These are phyloP conservation scores for Chrysochloris asiatica DNA, from an alignment of 2,113 vertebrate species.

Conservation along the genomic window DNA sequence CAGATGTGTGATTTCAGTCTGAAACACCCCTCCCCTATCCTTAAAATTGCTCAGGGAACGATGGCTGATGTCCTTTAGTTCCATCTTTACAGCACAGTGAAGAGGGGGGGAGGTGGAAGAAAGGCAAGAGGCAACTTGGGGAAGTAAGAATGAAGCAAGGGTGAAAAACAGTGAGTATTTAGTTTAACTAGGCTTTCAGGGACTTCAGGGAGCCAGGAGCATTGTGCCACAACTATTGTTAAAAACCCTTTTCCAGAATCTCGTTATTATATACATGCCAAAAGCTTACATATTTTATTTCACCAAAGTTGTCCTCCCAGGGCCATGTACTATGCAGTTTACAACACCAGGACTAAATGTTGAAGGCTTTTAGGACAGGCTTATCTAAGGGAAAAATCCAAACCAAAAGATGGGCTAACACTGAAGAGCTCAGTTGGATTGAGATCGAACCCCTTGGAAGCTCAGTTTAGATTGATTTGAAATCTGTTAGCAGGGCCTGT, in stretches of 20 bases:
- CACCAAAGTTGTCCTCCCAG: background rate
- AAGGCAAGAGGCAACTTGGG: slow-evolving; percentile 1
- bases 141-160: background rate
- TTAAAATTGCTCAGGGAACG: slow-evolving; percentile 1
- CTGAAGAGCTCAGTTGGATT: slow-evolving; percentile 40
- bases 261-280: background rate
- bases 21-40: background rate
- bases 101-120: background rate
- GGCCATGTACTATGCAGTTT: background rate
- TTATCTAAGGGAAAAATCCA: slow-evolving; percentile 36
- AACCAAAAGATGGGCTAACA: slow-evolving; percentile 50
- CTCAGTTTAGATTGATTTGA: slow-evolving; percentile 47
- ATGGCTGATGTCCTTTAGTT: slow-evolving; percentile 5
- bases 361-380: slow-evolving; percentile 52
- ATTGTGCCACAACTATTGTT: slow-evolving; percentile 51
- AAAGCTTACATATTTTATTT: slow-evolving; percentile 30
- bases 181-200: slow-evolving; percentile 59
- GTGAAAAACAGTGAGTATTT: slow-evolving; percentile 32
- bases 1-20: slow-evolving; percentile 12
- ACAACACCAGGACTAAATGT: background rate
- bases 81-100: background rate
- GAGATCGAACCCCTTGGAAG: slow-evolving; percentile 40
- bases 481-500: slow-evolving; percentile 40
- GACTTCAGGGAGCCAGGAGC: slow-evolving; percentile 48
- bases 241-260: slow-evolving; percentile 55